Evolutionary conservation across 1,140 invertebrate species (phyloP).

Genomic region (Anastrepha ludens): DNA sequence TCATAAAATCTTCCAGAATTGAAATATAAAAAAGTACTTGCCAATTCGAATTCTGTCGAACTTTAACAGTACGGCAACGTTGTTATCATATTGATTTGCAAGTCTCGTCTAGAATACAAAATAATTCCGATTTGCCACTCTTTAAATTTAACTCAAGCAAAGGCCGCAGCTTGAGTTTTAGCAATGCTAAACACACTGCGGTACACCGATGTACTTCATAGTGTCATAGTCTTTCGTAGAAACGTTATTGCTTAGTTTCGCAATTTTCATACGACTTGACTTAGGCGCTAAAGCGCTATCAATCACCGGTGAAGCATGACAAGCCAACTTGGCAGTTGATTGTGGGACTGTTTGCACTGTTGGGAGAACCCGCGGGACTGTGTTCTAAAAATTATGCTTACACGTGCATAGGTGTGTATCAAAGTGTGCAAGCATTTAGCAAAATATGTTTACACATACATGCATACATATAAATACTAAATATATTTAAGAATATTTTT

Average conservation of each 20-base stretch:
- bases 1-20: too few relatives aligned
- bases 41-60: too few relatives aligned
- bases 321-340: slow-evolving; percentile 35
- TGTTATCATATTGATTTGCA: background rate
- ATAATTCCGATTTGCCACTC: background rate
- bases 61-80: too few relatives aligned
- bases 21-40: too few relatives aligned
- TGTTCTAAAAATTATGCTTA: background rate
- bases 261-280: background rate
- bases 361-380: background rate
- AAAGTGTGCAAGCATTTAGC: background rate
- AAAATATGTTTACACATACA: background rate
- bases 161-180: too few relatives aligned
- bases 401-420: background rate
- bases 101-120: background rate
- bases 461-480: background rate
- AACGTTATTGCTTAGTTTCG: background rate
- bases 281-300: slow-evolving; percentile 6
- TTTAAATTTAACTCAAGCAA: too few relatives aligned
- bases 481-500: background rate
- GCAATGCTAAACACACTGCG: too few relatives aligned
- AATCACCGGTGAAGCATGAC: slow-evolving; percentile 25
- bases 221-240: background rate
- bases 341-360: background rate
- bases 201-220: too few relatives aligned